These are phyloP conservation scores for Phrynosoma blainvillii DNA, from an alignment of 2,113 vertebrate genomes.

Conservation along the genomic window DNA sequence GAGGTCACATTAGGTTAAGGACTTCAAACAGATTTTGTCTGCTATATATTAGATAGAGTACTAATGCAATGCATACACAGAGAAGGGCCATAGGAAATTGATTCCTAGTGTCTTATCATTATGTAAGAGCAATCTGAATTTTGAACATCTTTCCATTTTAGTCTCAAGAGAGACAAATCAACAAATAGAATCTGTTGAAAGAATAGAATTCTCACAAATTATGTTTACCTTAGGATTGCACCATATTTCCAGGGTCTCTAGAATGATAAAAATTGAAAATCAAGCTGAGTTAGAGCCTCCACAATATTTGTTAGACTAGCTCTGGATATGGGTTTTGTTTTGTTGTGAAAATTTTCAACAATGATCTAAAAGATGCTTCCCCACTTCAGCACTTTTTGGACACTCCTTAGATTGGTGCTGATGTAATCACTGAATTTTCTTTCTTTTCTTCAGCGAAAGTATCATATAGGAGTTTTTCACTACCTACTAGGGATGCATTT, in stretches of 20 bases:
- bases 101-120: not conserved
- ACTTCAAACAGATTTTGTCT: constrained; percentile 5
- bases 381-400: not conserved
- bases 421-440: not conserved
- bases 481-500: no score
- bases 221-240: not conserved
- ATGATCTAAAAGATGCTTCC: not conserved
- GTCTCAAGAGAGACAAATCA: not conserved
- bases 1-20: constrained; percentile 25
- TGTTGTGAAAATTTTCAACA: not conserved
- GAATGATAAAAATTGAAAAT: not conserved
- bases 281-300: not conserved
- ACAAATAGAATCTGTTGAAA: not conserved
- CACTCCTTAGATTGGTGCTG: not conserved
- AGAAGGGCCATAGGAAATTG: not conserved
- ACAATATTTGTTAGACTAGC: no score
- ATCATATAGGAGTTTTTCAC: not conserved
- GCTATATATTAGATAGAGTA: constrained; percentile 15
- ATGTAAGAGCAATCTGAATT: constrained; percentile 25
- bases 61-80: not conserved
- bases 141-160: not conserved
- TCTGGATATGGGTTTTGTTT: not conserved
- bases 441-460: not conserved
- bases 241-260: not conserved
- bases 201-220: not conserved